phyloP scores from a whole-genome alignment of 2,888 invertebrate species.

The Nephrocerus scutellatus region DNA sequence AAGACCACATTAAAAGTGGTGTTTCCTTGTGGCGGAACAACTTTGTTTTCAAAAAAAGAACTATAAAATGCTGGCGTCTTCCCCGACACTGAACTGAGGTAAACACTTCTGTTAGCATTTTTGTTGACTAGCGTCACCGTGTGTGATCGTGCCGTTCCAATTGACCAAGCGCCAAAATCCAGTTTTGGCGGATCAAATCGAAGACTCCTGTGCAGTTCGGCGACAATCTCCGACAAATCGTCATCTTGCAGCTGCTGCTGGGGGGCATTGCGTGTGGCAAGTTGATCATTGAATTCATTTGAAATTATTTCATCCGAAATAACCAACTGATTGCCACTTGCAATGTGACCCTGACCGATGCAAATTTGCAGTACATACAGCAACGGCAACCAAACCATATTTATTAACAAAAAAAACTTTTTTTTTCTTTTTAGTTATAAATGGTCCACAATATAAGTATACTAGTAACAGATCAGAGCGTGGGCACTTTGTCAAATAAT shows the following conservation, averaged over 20 bases:
- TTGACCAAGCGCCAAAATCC: slow-evolving; percentile 58
- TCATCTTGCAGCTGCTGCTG: background rate
- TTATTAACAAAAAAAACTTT: too few relatives aligned
- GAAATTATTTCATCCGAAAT: slow-evolving; percentile 9
- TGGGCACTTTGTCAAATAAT: too few relatives aligned
- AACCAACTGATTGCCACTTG: slow-evolving; percentile 8
- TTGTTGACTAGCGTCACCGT: slow-evolving; percentile 82
- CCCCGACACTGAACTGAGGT: slow-evolving; percentile 89
- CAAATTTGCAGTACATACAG: slow-evolving; percentile 19
- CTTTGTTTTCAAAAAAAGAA: slow-evolving; percentile 94
- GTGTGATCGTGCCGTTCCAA: slow-evolving; percentile 81
- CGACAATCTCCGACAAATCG: slow-evolving; percentile 2
- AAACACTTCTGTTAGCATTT: slow-evolving; percentile 77
- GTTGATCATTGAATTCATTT: too few relatives aligned
- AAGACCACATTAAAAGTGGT: slow-evolving; percentile 95
- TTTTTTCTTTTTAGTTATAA: too few relatives aligned
- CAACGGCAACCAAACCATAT: slow-evolving; percentile 12
- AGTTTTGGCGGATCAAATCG: slow-evolving; percentile 51
- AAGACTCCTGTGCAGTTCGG: slow-evolving; percentile 37
- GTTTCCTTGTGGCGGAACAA: slow-evolving; percentile 84
- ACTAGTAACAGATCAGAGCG: too few relatives aligned
- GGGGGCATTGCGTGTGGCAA: too few relatives aligned
- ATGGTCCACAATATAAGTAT: too few relatives aligned
- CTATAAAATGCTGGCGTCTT: slow-evolving; percentile 94
- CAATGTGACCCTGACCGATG: slow-evolving; percentile 12